Base-by-base conservation (phyloP, 2,113 vertebrate species). In the Montifringilla adamsi region DNA sequence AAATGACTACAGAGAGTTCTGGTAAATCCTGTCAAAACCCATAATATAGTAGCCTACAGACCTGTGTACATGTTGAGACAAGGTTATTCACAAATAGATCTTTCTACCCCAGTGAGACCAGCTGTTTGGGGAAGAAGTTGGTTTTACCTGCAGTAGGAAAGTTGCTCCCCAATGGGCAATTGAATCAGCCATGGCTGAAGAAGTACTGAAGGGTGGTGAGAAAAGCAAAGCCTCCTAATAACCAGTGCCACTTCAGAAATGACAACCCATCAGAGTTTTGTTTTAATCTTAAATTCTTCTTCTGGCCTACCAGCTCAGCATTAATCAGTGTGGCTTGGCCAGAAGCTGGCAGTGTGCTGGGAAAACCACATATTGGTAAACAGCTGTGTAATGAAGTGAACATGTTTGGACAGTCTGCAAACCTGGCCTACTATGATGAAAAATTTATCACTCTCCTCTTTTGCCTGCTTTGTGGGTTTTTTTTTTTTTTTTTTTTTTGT, bases 241-340 rank as follows among this genome's bases (percentile, higher is more conserved):
- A 62, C 20, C 15, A 31, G 4, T 0, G 0, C 24, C 1, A 1
- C 35, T 63, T 83, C 53, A 85, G 67, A 80, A 91, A 55, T 80
- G 23, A 35, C 31, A 52, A 5, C 47, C 63, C 15, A 4, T 64
- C 41, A 64, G 56, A 58, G 52, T 59, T 89, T 50, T 58, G 30
- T 70, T 93, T 74, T 84, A 55, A 43, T 79, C 50, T 69, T 66
- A 47, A 87, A 59, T 41, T 70, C 33, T 56, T 64, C 33, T 77
- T 39, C 44, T 74, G 47, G 22, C 56, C 26, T 30, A 2, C n/a
- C 52, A 72, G 60, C 52, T 92, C 35, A 56, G 47, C 35, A 22
- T 4, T 74, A 41, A 53, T 82, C 0, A 2, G 15, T 7, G 23
- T 68, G 66, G 41, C 55, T 93, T 81, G 26, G 27, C 56, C 39